Evolutionary conservation across 2,888 invertebrate genomes (phyloP).

Genomic region (Drosophila paramelanica): DNA sequence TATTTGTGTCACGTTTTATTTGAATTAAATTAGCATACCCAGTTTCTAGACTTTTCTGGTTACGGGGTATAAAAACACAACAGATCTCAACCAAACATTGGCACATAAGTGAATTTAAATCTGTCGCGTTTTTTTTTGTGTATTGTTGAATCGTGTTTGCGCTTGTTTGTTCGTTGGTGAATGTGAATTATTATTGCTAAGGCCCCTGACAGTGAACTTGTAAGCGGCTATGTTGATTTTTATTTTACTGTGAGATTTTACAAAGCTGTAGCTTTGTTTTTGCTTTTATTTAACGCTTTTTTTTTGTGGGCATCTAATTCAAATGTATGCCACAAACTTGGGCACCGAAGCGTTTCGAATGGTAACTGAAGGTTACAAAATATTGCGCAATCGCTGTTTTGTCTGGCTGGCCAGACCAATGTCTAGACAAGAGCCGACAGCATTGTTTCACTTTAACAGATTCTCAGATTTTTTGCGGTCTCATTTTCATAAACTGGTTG

Average conservation of each 20-base stretch:
- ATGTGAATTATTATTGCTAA: constrained; percentile 16
- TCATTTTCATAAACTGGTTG: constrained; percentile 24
- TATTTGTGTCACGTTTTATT: not conserved
- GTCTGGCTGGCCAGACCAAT: constrained; percentile 3
- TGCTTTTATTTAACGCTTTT: constrained; percentile 26
- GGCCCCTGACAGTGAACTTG: constrained; percentile 53
- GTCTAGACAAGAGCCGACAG: constrained; percentile 14
- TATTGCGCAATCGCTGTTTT: constrained; percentile 27
- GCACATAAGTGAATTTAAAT: constrained; percentile 6
- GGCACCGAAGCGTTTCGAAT: constrained; percentile 43
- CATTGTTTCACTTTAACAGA: not conserved
- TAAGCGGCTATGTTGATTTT: constrained; percentile 25
- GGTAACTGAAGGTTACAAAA: constrained; percentile 36
- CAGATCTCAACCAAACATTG: not conserved
- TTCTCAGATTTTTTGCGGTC: constrained; percentile 11
- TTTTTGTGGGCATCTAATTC: constrained; percentile 37
- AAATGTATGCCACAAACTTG: constrained; percentile 60
- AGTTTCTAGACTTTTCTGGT: not conserved
- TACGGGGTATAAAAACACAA: not conserved
- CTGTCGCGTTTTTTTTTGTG: not conserved
- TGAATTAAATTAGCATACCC: not conserved
- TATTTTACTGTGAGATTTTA: constrained; percentile 27
- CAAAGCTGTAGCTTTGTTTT: constrained; percentile 35
- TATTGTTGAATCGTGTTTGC: not conserved
- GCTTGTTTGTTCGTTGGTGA: constrained; percentile 4